Base-by-base conservation (phyloP, 2,888 invertebrate species). In the Heliothis peltigera region DNA sequence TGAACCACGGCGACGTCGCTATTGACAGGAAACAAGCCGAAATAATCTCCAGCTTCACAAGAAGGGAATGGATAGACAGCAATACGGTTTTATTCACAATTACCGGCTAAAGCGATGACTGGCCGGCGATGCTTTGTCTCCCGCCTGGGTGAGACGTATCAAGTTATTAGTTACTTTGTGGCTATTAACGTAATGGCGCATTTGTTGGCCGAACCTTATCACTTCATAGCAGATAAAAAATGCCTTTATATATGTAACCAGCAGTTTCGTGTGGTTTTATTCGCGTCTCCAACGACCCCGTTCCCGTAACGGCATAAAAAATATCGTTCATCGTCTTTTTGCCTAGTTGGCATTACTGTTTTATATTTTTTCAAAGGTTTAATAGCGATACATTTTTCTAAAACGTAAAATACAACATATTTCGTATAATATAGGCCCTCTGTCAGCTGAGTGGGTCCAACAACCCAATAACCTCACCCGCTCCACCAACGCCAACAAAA, bases 401-500 rank as follows among this genome's bases (percentile, higher is more conserved):
- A n/a, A n/a, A n/a, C n/a, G n/a, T n/a, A n/a, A 35, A 39, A n/a
- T 5, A 39, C n/a, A 39, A 39, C n/a, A 39, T 5, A 39, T 39
- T 39, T 39, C 32, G 12, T 12, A 32, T 12, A 39, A 15, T 39
- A n/a, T 6, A n/a, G 15, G 39, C 4, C 4, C 39, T 25, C 3
- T 25, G 25, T 6, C 32, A 32, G 19, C 21, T 18, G 28, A 22
- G 17, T n/a, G 47, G 43, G 12, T 44, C 18, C 18, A 19, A 67
- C 15, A 17, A n/a, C 32, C 19, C 19, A 52, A 64, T 19, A 25
- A 73, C 43, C 17, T 54, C 18, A 22, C 57, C 67, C 65, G 46
- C 39, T 66, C 42, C 46, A 28, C 35, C 53, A 43, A 73, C 63
- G 49, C 4, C n/a, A 70, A 32, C n/a, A 35, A 70, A 70, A 70